Base-by-base conservation (phyloP, 2,888 invertebrate species). In the Amphipoea oculea region DNA sequence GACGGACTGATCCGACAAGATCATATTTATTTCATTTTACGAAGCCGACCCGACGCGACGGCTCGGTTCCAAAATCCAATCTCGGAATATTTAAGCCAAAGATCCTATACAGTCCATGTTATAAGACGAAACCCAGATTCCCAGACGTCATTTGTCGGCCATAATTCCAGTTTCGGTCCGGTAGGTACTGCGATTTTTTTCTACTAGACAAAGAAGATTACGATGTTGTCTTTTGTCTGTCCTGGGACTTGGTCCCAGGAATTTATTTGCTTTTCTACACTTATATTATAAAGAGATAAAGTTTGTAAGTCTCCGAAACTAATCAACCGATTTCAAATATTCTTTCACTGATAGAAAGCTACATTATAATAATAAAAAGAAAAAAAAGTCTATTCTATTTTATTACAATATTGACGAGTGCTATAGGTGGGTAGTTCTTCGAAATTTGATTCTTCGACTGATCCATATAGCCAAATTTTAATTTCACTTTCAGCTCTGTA, bases 71-170 rank as follows among this genome's bases (percentile, higher is more conserved):
- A 57, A 73, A 81, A 48, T 81, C 81, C 85, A 79, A 81, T 77
- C 51, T 66, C 40, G 45, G 29, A 71, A 86, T 79, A 83, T 86
- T 86, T 73, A 42, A 60, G 29, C 67, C 12, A 36, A 42, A 78
- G 70, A 78, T 78, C 73, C 60, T 63, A 60, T 63, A 77, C 40
- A 67, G 66, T 54, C 87, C 66, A 68, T 65, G 73, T 84, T 67
- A 83, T 86, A 74, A 60, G 71, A 60, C 40, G 12, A 51, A 77
- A 40, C 29, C 79, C 70, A 83, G 66, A 51, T 66, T 29, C 29
- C 79, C 70, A 83, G 66, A 51, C 70, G 73, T 71, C 73, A 86
- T 86, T 79, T 86, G 66, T 67, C 40, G 63, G 79, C 40, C 66
- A 65, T 74, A 67, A 74, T 79, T 74, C 84, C 73, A 79, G 65